Percentiles rank a stretch among this genome's conserved stretches.
Evolutionary conservation across 2,113 vertebrate genomes (phyloP).

Genomic region (Gopherus evgoodei): DNA sequence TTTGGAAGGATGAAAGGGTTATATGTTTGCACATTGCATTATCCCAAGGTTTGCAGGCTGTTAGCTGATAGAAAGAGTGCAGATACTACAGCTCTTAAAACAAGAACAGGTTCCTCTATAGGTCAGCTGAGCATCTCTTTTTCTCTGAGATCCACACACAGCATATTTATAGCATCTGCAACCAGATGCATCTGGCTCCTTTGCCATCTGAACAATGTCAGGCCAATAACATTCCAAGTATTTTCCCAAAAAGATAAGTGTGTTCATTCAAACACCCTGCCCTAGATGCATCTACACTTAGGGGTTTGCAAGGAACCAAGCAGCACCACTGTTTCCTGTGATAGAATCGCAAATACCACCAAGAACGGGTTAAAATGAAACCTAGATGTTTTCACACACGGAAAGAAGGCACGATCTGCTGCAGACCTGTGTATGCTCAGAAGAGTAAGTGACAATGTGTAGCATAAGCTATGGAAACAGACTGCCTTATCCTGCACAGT

Average conservation of each 20-base stretch:
- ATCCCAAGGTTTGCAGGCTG: neutral
- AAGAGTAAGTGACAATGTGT: neutral
- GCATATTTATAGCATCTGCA: neutral
- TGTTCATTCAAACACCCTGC: neutral
- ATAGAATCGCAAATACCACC: neutral
- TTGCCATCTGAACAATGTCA: neutral
- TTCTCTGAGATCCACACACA: neutral
- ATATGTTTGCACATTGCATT: neutral
- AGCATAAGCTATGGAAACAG: neutral
- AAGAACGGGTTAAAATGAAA: neutral
- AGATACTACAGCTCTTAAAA: neutral
- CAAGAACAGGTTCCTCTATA: neutral
- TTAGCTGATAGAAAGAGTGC: neutral
- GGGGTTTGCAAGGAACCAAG: neutral
- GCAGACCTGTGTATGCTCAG: neutral
- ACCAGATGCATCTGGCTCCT: neutral
- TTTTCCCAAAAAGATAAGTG: neutral
- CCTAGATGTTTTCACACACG: accelerated
- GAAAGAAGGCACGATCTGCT: neutral
- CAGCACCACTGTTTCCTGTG: neutral
- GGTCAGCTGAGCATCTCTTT: neutral
- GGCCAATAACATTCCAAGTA: neutral
- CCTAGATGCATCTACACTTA: neutral
- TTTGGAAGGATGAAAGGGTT: neutral
- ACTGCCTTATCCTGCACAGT: neutral